phyloP scores from a whole-genome alignment of 2,113 vertebrate genomes.

The Corythoichthys intestinalis region DNA sequence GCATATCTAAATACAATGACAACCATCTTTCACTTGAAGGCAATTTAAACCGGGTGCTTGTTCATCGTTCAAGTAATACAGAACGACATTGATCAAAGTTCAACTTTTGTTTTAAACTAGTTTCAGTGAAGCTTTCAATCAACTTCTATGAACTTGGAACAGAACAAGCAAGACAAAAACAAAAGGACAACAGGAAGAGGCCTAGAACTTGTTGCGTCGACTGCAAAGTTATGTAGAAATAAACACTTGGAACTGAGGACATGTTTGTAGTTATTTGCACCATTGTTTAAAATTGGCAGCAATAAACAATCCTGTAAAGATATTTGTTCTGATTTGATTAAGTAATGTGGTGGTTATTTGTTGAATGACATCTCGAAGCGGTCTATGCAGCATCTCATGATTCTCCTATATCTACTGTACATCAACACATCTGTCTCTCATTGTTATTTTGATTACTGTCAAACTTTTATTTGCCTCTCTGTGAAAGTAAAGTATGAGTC shows the following conservation, averaged over 20 bases:
- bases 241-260: neutral
- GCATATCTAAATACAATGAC: no score
- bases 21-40: no score
- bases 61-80: no score
- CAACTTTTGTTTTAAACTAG: neutral
- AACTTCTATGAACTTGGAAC: neutral
- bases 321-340: neutral
- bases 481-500: constrained; percentile 36
- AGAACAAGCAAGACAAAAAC: neutral
- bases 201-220: neutral
- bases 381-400: neutral
- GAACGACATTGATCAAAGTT: neutral
- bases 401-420: neutral
- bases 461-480: neutral
- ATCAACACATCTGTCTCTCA: neutral
- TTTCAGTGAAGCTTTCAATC: neutral
- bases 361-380: neutral
- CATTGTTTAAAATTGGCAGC: neutral
- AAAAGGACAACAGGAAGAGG: neutral
- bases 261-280: neutral
- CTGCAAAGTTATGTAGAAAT: neutral
- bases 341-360: neutral
- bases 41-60: no score
- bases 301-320: neutral
- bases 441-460: neutral